A percentile compares a stretch with the other conserved stretches of the same genome.
phyloP scores from a whole-genome alignment of 2,888 invertebrate genomes.

The Oxystoma pomonae region DNA sequence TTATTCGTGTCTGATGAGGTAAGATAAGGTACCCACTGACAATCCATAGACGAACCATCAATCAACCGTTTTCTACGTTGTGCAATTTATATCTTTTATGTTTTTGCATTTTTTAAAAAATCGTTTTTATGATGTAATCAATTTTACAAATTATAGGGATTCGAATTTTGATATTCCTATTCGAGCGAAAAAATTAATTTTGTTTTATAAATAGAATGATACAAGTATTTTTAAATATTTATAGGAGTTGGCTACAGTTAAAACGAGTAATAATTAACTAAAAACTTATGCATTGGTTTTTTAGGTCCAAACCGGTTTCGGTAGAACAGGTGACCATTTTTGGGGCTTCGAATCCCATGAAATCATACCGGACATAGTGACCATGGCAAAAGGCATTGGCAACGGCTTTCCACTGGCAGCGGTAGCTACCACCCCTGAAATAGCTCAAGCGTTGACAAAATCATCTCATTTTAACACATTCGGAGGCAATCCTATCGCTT shows the following conservation, averaged over 20 bases:
- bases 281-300: slow-evolving; percentile 13
- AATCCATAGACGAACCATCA: no score
- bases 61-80: no score
- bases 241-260: no score
- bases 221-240: no score
- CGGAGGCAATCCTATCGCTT: slow-evolving; percentile 91
- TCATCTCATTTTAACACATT: slow-evolving; percentile 93
- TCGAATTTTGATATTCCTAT: no score
- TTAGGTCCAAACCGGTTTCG: slow-evolving; percentile 94
- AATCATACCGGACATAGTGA: slow-evolving; percentile 88
- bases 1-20: slow-evolving; percentile 91
- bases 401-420: slow-evolving; percentile 97
- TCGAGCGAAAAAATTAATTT: no score
- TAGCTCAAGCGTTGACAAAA: slow-evolving; percentile 71
- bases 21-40: slow-evolving; percentile 26
- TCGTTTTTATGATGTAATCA: no score
- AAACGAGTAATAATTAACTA: no score
- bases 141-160: no score
- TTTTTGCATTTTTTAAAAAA: neutral
- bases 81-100: neutral
- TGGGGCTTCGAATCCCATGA: slow-evolving; percentile 95
- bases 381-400: slow-evolving; percentile 92
- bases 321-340: slow-evolving; percentile 87
- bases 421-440: slow-evolving; percentile 86
- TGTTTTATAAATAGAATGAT: no score